phyloP scores from a whole-genome alignment of 2,888 invertebrate genomes.

The Baronia brevicornis region DNA sequence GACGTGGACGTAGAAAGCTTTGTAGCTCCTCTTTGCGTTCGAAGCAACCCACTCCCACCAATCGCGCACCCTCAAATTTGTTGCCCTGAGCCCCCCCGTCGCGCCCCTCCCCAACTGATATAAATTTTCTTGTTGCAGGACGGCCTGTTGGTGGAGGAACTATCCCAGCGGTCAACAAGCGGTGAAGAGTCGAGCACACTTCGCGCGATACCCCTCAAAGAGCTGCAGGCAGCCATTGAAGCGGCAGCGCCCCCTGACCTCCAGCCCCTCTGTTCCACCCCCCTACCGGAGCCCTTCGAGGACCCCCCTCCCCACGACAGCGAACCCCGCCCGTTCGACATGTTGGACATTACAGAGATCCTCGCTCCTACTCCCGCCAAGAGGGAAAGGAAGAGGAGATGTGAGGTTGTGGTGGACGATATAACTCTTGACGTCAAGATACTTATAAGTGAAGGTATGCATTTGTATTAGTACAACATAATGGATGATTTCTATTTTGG shows the following conservation, averaged over 20 bases:
- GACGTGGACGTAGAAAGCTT: no score
- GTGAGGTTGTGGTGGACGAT: conserved; percentile 23
- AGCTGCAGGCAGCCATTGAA: conserved; percentile 51
- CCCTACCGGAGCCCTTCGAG: conserved; percentile 14
- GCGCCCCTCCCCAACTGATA: no score
- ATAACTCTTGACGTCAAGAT: conserved; percentile 24
- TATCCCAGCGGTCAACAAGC: conserved; percentile 25
- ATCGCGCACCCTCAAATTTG: no score
- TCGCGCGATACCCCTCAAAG: conserved; percentile 39
- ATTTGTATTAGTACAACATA: not conserved
- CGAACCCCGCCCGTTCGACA: conserved; percentile 6
- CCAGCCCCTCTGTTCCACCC: conserved; percentile 18
- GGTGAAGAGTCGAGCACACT: conserved; percentile 17
- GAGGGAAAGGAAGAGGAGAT: conserved; percentile 34
- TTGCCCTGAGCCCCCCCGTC: no score
- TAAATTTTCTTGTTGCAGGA: conserved; percentile 25
- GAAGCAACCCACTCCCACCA: no score
- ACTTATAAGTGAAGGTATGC: conserved; percentile 31
- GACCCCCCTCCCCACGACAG: conserved; percentile 14
- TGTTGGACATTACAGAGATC: conserved; percentile 10
- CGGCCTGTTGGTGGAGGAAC: conserved; percentile 48
- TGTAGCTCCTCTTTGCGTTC: no score
- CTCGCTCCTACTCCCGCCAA: conserved; percentile 18
- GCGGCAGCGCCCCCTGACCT: conserved; percentile 34
- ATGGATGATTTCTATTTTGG: not conserved